Percentiles rank a stretch among this genome's conserved stretches.
phyloP scores from a whole-genome alignment of 2,113 vertebrate genomes.

The Alethe diademata region DNA sequence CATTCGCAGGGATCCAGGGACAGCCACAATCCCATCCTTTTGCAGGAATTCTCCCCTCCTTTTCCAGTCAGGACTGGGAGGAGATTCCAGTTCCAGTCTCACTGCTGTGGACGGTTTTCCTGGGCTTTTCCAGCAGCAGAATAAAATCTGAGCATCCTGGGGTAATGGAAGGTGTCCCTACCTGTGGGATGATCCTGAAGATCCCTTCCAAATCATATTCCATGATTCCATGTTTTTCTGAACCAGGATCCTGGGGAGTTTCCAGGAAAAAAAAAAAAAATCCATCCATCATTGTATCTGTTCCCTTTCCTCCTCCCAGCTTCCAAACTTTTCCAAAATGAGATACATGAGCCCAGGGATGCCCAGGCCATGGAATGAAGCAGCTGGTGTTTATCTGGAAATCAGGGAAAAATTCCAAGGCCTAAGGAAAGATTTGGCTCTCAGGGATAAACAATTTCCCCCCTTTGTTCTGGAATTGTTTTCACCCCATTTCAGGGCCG shows the following conservation, averaged over 20 bases:
- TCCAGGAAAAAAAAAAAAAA: neutral
- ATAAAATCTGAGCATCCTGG: neutral
- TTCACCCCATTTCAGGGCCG: neutral
- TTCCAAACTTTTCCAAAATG: neutral
- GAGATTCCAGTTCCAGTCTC: neutral
- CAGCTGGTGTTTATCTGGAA: neutral
- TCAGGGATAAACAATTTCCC: accelerated
- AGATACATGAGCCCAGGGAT: neutral
- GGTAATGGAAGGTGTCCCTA: neutral
- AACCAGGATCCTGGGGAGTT: accelerated
- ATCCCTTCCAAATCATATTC: neutral
- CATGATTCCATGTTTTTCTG: neutral
- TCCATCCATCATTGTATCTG: neutral
- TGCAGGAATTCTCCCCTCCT: neutral
- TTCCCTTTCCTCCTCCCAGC: neutral
- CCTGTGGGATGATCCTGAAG: neutral
- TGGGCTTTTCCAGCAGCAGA: neutral
- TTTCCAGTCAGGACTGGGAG: neutral
- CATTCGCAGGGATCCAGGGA: neutral
- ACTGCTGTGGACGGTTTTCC: neutral
- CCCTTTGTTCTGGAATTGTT: neutral
- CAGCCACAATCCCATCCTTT: neutral
- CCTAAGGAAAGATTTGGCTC: neutral
- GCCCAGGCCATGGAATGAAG: neutral
- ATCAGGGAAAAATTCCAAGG: neutral